phyloP scores from a whole-genome alignment of 2,113 vertebrate species.

The Gobius niger region DNA sequence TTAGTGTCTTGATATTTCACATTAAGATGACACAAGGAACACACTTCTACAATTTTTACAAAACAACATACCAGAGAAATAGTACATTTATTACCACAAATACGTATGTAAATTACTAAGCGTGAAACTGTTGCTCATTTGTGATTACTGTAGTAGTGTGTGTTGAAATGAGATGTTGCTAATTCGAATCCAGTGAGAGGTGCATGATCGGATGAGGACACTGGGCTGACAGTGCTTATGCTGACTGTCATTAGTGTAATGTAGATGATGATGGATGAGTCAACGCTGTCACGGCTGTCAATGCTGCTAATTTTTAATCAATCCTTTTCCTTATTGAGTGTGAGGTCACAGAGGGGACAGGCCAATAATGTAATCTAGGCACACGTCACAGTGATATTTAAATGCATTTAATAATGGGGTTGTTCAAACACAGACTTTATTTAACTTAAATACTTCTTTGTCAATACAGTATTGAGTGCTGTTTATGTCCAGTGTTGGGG shows the following conservation, averaged over 20 bases:
- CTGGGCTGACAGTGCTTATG: conserved; percentile 1
- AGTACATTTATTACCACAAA: too few species aligned
- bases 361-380: not conserved
- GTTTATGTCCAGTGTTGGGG: too few species aligned
- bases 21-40: too few species aligned
- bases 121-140: not conserved
- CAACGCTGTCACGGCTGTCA: conserved; percentile 43
- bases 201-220: conserved; percentile 51
- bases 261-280: conserved; percentile 51
- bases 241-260: conserved; percentile 58
- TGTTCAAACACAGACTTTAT: too few species aligned
- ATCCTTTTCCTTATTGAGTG: conserved; percentile 23
- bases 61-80: too few species aligned
- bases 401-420: not conserved
- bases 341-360: conserved; percentile 35
- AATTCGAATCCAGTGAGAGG: not conserved
- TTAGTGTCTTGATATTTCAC: not conserved
- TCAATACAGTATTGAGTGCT: too few species aligned
- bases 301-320: conserved; percentile 55
- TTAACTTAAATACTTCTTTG: too few species aligned
- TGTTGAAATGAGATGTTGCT: conserved; percentile 16
- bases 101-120: too few species aligned
- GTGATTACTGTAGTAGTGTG: not conserved
- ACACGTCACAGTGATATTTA: not conserved
- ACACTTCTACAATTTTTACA: too few species aligned